phyloP scores from a whole-genome alignment of 2,113 vertebrate species.

The Dasyurus viverrinus region DNA sequence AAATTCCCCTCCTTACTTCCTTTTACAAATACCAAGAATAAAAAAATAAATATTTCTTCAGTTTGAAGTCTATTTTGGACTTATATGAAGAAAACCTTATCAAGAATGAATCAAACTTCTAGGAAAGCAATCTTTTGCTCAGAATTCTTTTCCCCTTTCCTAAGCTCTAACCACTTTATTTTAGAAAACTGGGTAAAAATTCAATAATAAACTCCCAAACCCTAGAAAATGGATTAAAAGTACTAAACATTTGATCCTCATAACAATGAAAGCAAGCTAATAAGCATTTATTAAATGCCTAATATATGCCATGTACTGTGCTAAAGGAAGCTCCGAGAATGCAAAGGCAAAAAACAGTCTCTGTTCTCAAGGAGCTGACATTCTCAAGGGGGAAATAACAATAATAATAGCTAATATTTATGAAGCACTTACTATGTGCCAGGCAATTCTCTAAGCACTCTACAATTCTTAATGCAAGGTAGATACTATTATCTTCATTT shows the following conservation, averaged over 20 bases:
- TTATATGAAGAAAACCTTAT: not conserved
- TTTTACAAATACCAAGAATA: not conserved
- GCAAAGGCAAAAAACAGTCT: not conserved
- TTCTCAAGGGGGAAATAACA: not conserved
- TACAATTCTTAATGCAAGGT: not conserved
- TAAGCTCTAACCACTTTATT: not conserved
- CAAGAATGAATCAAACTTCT: not conserved
- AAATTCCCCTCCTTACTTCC: not conserved
- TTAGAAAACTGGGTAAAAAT: not conserved
- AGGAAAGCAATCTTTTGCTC: not conserved
- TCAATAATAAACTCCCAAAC: not conserved
- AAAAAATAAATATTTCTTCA: not conserved
- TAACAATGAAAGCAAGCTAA: not conserved
- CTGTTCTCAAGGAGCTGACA: not conserved
- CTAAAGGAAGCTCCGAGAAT: not conserved
- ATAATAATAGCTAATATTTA: not conserved
- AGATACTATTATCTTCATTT: not conserved
- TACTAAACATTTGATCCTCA: not conserved
- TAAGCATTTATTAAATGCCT: not conserved
- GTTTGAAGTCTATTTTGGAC: not conserved
- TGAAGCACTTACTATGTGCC: not conserved
- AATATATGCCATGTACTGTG: not conserved
- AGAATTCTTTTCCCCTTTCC: not conserved
- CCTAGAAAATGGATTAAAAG: not conserved
- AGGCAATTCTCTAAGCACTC: not conserved